A percentile compares a stretch with the other conserved stretches of the same genome.
phyloP scores from a whole-genome alignment of 2,113 vertebrate species.

The Dasyurus viverrinus region DNA sequence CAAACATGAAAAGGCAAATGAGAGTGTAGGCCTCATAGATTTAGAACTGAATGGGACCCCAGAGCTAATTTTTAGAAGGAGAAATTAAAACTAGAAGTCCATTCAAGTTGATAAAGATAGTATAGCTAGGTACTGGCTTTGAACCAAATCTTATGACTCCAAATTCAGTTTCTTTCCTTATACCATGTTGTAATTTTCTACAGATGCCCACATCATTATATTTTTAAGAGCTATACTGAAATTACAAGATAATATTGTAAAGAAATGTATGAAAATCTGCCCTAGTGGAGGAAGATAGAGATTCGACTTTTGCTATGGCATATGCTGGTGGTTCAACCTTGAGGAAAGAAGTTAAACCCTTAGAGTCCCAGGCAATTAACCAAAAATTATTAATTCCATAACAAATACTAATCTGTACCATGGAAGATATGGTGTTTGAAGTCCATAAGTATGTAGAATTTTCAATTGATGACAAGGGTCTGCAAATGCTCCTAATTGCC shows the following conservation, averaged over 20 bases:
- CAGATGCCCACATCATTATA: neutral
- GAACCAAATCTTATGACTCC: constrained; percentile 7
- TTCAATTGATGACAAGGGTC: neutral
- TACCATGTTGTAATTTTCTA: neutral
- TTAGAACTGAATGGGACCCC: neutral
- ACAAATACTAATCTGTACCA: neutral
- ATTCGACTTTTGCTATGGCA: neutral
- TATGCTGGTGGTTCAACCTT: neutral
- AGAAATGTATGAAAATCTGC: neutral
- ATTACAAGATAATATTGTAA: neutral
- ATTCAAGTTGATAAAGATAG: neutral
- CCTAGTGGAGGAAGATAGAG: neutral
- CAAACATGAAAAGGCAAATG: neutral
- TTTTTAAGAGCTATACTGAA: neutral
- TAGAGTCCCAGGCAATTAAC: neutral
- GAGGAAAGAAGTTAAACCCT: neutral
- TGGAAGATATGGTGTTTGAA: neutral
- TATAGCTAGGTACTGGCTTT: neutral
- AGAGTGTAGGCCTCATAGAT: neutral
- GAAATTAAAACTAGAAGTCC: neutral
- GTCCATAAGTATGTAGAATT: neutral
- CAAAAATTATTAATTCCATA: neutral
- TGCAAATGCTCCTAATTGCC: neutral
- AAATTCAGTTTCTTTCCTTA: constrained; percentile 10
- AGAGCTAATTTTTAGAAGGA: constrained; percentile 18